A percentile compares a stretch with the other conserved stretches of the same genome.
Evolutionary conservation across 2,888 invertebrate genomes (phyloP).

Genomic region (Sphaerophoria taeniata): DNA sequence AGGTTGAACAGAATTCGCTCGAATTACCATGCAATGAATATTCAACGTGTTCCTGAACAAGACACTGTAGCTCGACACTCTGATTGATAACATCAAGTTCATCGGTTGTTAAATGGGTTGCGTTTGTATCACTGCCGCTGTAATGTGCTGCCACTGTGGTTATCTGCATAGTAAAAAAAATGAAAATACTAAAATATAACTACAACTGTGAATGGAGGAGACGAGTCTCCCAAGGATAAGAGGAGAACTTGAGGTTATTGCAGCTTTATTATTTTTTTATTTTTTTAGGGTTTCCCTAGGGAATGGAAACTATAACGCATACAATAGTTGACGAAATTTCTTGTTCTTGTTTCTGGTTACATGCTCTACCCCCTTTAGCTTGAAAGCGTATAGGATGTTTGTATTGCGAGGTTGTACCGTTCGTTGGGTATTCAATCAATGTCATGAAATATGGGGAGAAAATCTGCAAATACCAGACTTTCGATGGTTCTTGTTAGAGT

Average conservation of each 20-base stretch:
- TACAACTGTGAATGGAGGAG: not conserved
- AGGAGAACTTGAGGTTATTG: not conserved
- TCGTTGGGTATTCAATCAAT: conserved; percentile 29
- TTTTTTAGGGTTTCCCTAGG: not conserved
- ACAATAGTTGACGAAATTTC: not conserved
- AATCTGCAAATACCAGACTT: conserved; percentile 29
- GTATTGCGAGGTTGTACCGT: not conserved
- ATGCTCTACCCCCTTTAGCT: not conserved
- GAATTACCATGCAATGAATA: conserved; percentile 79
- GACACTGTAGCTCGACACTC: conserved; percentile 80
- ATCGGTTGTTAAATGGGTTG: conserved; percentile 72
- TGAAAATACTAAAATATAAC: conserved; percentile 3
- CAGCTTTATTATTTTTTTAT: not conserved
- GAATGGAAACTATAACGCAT: not conserved
- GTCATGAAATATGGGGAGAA: conserved; percentile 25
- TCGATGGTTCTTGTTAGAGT: not conserved
- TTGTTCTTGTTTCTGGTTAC: not conserved
- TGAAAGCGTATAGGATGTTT: not conserved
- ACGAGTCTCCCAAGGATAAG: not conserved
- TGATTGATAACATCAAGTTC: conserved; percentile 80
- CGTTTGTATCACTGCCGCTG: conserved; percentile 57
- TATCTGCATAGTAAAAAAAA: conserved; percentile 41
- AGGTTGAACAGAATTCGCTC: conserved; percentile 85
- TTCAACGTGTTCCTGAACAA: conserved; percentile 80
- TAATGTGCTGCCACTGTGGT: conserved; percentile 59